Base-by-base conservation (phyloP, 1,140 invertebrate species). In the Drosophila eugracilis region DNA sequence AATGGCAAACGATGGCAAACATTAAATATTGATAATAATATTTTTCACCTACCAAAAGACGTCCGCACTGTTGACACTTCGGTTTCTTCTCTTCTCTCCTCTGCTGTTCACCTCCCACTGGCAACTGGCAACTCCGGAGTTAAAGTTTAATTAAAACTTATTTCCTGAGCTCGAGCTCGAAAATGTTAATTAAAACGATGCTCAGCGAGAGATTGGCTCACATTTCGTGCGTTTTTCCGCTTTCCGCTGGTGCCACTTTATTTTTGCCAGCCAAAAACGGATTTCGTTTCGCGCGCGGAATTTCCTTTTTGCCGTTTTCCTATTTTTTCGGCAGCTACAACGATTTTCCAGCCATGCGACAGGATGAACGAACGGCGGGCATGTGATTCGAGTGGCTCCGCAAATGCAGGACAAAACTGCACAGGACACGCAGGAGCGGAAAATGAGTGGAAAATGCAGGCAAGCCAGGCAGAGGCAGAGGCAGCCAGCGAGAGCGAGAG, bases 151-250 rank as follows among this genome's bases (percentile, higher is more conserved):
- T 76, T 85, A 75, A 85, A 83, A 78, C 63, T 73, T 74, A 41
- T 74, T 83, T 62, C 62, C 54, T 48, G 36, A 41, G 60, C 69
- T 67, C 36, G 45, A 39, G 53, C 78, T 66, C 60, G 60, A 71
- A 84, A 76, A 74, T 76, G 70, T 84, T 85, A 79, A 84, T 79
- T 84, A 79, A 84, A 78, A 75, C 54, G 41, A 79, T 71, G 60
- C 24, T 60, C 59, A 4, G 21, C 14, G 22, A 55, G 22, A 60
- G 15, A 60, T 57, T 22, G 44, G 44, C 44, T 57, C 17, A 32
- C 47, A 19, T 48, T 36, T 34, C 22, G 15, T 59, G 49, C 21
- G 58, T 24, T 60, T 62, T 60, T 59, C 15, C 22, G 22, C 58
- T 30, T 22, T 59, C 15, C 22, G 22, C 58, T 30, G 17, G 41